phyloP scores from a whole-genome alignment of 2,113 vertebrate species.

The Prunella himalayana region DNA sequence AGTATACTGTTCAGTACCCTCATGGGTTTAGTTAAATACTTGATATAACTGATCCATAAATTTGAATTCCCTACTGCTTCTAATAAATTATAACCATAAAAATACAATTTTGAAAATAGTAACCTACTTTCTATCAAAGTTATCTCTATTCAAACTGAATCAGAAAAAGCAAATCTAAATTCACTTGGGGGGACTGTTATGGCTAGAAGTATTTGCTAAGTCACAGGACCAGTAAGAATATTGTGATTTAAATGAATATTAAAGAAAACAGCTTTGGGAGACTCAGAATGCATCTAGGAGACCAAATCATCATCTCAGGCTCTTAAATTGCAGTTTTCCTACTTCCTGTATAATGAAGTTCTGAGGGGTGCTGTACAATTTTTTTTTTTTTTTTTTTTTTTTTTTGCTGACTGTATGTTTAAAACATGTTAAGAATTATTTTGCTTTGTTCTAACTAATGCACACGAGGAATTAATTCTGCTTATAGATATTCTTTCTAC shows the following conservation, averaged over 20 bases:
- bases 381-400: neutral
- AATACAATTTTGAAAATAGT: slow-evolving; percentile 10
- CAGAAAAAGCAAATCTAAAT: neutral
- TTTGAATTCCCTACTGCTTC: slow-evolving; percentile 40
- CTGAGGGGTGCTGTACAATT: neutral
- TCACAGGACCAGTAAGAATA: neutral
- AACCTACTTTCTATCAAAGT: neutral
- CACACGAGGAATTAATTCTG: neutral
- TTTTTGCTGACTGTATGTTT: neutral
- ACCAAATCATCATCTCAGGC: neutral
- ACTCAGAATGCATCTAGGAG: neutral
- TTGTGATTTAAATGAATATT: slow-evolving; percentile 4
- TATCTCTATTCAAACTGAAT: neutral
- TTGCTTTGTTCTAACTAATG: neutral
- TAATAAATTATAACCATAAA: slow-evolving; percentile 42
- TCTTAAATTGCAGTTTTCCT: neutral
- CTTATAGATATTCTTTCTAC: neutral
- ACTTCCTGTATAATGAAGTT: neutral
- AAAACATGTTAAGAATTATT: neutral
- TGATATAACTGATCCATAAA: slow-evolving; percentile 42
- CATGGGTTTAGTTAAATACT: slow-evolving; percentile 47
- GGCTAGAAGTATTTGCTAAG: neutral
- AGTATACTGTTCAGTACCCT: slow-evolving; percentile 24
- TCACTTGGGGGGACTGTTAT: neutral
- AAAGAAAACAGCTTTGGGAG: neutral